Evolutionary conservation across 2,888 invertebrate species (phyloP), one percentile per base, ranked within the genome.

Genomic region (Hoplodrina ambigua): DNA sequence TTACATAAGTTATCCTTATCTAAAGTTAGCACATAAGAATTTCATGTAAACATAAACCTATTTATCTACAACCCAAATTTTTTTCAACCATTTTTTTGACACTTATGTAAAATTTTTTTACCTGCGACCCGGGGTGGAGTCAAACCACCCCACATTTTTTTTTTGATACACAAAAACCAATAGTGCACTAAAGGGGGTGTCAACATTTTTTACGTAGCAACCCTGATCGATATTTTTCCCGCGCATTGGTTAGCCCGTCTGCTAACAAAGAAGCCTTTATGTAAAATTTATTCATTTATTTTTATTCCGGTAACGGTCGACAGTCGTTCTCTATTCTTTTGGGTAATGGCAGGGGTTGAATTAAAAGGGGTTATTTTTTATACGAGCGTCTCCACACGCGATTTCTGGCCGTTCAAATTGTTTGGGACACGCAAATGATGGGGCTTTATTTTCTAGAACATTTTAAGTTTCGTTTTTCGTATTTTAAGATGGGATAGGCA

Each of bases 281-380:
- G 87, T 94, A 93, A 90, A 92, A 89, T 88, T 91, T 93, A 93
- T 95, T 94, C 94, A 92, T 94, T 89, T 89, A 91, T 93, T 94
- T 94, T 95, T 94, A 93, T 81, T 68, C 58, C 86, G 87, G 82
- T 93, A 95, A 96, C 95, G 94, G 95, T 93, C 70, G 75, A 52
- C 30, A 41, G 58, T 67, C 89, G 89, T 84, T 88, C 75, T 73
- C 91, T 91, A 91, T 93, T 94, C 92, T 94, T 94, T 94, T 93
- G 88, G 93, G 92, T 93, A 93, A 94, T 94, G 89, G 91, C 91
- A 89, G 89, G 95, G 84, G 84, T 83, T 84, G 83, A 50, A 75
- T 80, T 76, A 83, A 82, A 83, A 84, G 78, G 84, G 84, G 84
- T 76, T 83, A 82, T 82, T 94, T 95, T 95, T 94, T 94, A 91